Percentiles rank a stretch among this genome's conserved stretches.
Evolutionary conservation across 2,888 invertebrate genomes (phyloP).

Genomic region (Melinaea menophilus): DNA sequence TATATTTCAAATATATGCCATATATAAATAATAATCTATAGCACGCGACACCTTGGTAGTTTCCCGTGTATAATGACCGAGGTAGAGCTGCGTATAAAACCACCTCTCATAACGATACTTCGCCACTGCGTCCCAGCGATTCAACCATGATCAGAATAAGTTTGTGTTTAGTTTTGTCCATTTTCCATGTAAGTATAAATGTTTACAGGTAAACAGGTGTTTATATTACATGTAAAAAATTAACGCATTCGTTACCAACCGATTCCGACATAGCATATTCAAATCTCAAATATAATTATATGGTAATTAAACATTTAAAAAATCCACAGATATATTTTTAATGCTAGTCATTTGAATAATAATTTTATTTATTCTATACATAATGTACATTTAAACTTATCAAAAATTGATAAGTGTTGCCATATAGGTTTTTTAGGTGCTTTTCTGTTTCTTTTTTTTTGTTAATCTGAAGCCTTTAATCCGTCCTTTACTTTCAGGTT

Average conservation of each 20-base stretch:
- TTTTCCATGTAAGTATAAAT: constrained; percentile 49
- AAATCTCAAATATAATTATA: too few species aligned
- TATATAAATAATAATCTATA: constrained; percentile 34
- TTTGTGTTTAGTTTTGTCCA: constrained; percentile 41
- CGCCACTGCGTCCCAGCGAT: constrained; percentile 40
- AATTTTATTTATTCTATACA: too few species aligned
- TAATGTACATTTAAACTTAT: too few species aligned
- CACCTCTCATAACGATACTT: constrained; percentile 34
- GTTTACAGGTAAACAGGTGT: background rate
- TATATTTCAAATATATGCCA: background rate
- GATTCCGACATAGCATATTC: too few species aligned
- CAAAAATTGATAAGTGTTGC: too few species aligned
- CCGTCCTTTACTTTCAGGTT: constrained; percentile 38
- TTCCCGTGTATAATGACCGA: constrained; percentile 59
- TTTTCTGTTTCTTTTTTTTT: constrained; percentile 4
- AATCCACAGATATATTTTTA: too few species aligned
- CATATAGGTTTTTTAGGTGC: too few species aligned
- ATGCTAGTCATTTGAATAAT: too few species aligned
- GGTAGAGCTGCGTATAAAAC: constrained; percentile 50
- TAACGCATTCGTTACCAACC: too few species aligned
- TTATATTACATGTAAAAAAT: too few species aligned
- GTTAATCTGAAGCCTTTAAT: background rate
- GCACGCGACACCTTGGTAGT: constrained; percentile 49
- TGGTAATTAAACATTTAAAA: too few species aligned
- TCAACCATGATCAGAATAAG: constrained; percentile 45